Evolutionary conservation across 2,888 invertebrate species (phyloP), one percentile per base, ranked within the genome.

Genomic region (Tipula lateralis): DNA sequence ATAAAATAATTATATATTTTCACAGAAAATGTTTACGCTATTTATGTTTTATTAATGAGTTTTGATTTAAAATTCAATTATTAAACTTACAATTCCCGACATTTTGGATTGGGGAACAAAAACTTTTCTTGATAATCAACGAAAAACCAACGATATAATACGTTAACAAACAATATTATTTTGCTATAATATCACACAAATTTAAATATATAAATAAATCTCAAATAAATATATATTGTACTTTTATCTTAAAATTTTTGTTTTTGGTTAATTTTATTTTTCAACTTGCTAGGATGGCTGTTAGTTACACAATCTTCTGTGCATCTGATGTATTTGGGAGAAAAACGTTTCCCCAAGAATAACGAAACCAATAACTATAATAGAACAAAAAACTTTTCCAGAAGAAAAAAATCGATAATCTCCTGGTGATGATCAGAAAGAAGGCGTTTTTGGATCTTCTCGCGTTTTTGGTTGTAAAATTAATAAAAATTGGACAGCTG

Each of bases 61-160:
- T 66, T 44, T 24, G 19, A 2, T 24, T 66, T 19, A 82, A 5
- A 82, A 16, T 82, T 29, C 82, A 30, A 82, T 16, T 13, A 29
- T 82, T 16, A 82, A n/a, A 82, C 82, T 82, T 82, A 82, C 82
- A 82, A 82, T 82, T 82, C 82, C 82, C 82, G 82, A 82, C 82
- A 82, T 82, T 82, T 66, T 66, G 66, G 66, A 24, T 66, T 66
- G 24, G 24, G 66, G 66, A 24, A 39, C 9, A 39, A 44, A 50
- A 66, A 6, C 24, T 66, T 66, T 66, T 3, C 7, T 66, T 44
- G 3, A 24, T 66, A 66, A 9, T 66, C 0, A 66, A 66, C 24
- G 66, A 66, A 24, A 66, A 66, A 66, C 24, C 66, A 66, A 66
- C 66, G 24, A 66, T 66, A 6, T 24, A 66, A 7, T 9, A 44